Evolutionary conservation across 2,888 invertebrate genomes (phyloP).

Genomic region (Mystacides longicornis): DNA sequence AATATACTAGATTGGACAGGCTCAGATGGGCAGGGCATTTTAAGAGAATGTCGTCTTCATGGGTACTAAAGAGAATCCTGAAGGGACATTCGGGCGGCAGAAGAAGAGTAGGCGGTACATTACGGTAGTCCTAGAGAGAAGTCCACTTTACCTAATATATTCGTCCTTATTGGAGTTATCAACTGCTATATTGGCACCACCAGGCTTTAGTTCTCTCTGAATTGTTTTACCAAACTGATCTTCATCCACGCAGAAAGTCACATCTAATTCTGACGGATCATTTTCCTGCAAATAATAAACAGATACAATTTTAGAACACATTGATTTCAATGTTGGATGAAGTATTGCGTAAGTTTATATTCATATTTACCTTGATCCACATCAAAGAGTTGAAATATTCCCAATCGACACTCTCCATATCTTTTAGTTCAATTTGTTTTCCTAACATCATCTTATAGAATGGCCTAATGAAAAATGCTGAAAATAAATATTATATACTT

Average conservation of each 20-base stretch:
- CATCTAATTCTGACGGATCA: constrained; percentile 88
- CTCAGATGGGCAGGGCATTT: no score
- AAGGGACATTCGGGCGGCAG: background rate
- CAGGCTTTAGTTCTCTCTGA: constrained; percentile 83
- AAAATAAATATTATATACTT: constrained; percentile 28
- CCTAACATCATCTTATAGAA: constrained; percentile 99
- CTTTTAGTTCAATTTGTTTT: constrained; percentile 86
- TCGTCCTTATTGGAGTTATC: constrained; percentile 94
- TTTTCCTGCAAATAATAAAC: constrained; percentile 57
- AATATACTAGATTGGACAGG: no score
- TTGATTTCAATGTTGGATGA: background rate
- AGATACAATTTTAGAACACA: background rate
- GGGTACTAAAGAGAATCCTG: background rate
- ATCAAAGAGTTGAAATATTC: constrained; percentile 97
- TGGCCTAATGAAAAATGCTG: constrained; percentile 98
- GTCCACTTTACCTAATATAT: constrained; percentile 82
- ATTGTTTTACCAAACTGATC: constrained; percentile 94
- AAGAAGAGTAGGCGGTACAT: background rate
- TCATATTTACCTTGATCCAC: constrained; percentile 66
- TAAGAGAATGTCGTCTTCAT: background rate
- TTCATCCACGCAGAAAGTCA: constrained; percentile 95
- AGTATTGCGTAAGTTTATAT: background rate
- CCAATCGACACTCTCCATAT: constrained; percentile 98
- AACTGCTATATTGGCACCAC: constrained; percentile 83
- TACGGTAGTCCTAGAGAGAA: background rate